phyloP scores from a whole-genome alignment of 2,797 vertebrate genomes.

The Streptopelia turtur region DNA sequence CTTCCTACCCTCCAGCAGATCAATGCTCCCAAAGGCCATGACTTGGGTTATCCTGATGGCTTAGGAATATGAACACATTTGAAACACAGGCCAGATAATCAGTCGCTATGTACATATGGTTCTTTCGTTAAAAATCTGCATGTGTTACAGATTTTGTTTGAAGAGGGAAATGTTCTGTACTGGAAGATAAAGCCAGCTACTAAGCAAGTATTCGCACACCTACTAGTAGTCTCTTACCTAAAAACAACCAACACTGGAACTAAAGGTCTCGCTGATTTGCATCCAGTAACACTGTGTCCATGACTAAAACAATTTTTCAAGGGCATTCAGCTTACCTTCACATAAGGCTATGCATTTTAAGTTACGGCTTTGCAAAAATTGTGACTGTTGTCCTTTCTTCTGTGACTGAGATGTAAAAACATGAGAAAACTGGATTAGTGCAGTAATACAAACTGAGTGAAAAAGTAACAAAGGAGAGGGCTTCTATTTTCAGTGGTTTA shows the following conservation, averaged over 20 bases:
- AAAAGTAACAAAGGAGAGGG: not conserved
- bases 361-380: slow-evolving; percentile 92
- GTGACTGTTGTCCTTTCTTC: slow-evolving; percentile 90
- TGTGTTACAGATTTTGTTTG: not conserved
- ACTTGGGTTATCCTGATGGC: not conserved
- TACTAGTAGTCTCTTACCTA: not conserved
- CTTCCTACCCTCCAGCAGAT: too few species aligned
- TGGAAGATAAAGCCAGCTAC: not conserved
- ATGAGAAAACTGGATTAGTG: slow-evolving; percentile 31
- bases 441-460: not conserved
- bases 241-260: not conserved
- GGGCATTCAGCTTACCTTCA: slow-evolving; percentile 82
- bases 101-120: not conserved
- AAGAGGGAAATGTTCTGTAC: not conserved
- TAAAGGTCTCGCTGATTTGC: not conserved
- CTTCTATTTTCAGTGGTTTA: not conserved
- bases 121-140: not conserved
- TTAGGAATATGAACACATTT: not conserved
- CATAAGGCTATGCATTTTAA: slow-evolving; percentile 95
- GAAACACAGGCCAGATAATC: not conserved
- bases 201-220: not conserved
- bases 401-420: slow-evolving; percentile 81
- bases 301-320: not conserved
- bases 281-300: not conserved
- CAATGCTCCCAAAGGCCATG: too few species aligned